Base-by-base conservation (phyloP, 1,140 invertebrate genomes). In the Heliconius himera region DNA sequence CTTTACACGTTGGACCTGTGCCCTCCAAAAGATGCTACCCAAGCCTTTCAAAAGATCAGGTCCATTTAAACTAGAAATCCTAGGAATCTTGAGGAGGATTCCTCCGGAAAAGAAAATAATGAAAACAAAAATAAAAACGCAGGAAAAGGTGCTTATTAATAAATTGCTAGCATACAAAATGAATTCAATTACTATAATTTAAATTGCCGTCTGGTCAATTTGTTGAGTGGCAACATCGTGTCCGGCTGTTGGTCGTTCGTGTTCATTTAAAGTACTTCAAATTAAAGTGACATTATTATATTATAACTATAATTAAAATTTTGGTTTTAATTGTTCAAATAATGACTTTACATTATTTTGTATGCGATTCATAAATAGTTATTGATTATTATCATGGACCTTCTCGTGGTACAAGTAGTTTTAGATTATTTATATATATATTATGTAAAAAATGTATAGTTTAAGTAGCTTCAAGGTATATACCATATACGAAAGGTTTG, bases 131-230 rank as follows among this genome's bases (percentile, higher is more conserved):
- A 22, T 26, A 4, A 66, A 13, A 66, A 22, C 26, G 3, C 60
- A 66, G 60, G 60, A 66, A 66, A 66, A 51, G 8, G 9, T 66
- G 60, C 22, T 22, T 22, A 76, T 76, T 70, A 73, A 78, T 78
- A 78, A 78, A 78, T 78, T 78, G 71, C 71, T 26, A 18, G n/a
- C 49, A 60, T 60, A 46, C 41, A 33, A 73, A 78, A 73, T 73
- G 22, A 78, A 78, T 36, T 33, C 51, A 78, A 60, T 73, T 78
- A 60, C 71, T 18, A 60, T 78, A 78, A 71, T 73, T 78, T 38
- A 54, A 60, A 78, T 72, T 60, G 56, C 71, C 77, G 36, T 33
- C 56, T 78, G 51, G 18, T 60, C 51, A 73, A 66, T 78, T 78
- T 54, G 72, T 77, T 72, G 41, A 72, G 51, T 22, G 26, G 51